These are phyloP conservation scores for Frieseomelitta varia DNA, from an alignment of 1,140 invertebrate species.

Conservation along the genomic window DNA sequence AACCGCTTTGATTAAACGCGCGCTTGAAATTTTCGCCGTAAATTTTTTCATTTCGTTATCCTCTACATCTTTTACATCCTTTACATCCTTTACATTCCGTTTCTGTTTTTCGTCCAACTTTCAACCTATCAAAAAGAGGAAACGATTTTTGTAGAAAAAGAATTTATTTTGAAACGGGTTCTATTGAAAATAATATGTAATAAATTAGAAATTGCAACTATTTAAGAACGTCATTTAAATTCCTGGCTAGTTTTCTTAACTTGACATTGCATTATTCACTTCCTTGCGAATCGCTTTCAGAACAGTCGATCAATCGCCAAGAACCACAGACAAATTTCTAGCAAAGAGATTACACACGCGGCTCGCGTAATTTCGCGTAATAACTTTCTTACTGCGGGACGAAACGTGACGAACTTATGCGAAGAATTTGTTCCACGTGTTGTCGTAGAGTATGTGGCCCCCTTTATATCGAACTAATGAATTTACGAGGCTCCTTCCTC, in stretches of 20 bases:
- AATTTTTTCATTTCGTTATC: neutral
- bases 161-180: neutral
- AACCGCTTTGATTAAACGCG: constrained; percentile 2
- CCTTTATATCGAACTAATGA: constrained; percentile 22
- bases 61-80: no score
- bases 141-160: neutral
- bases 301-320: neutral
- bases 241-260: no score
- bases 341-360: neutral
- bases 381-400: constrained; percentile 20
- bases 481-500: constrained; percentile 16
- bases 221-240: neutral
- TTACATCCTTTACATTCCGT: no score
- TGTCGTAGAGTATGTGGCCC: neutral
- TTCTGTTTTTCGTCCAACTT: neutral
- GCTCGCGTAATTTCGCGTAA: constrained; percentile 3
- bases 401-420: constrained; percentile 19
- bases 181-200: no score
- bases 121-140: neutral
- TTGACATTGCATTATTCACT: no score
- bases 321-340: neutral
- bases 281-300: no score
- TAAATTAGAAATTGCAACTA: neutral
- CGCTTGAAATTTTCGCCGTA: neutral
- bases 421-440: constrained; percentile 26